Evolutionary conservation across 2,888 invertebrate species (phyloP), one percentile per base, ranked within the genome.

Genomic region (Ormyrus labotus): DNA sequence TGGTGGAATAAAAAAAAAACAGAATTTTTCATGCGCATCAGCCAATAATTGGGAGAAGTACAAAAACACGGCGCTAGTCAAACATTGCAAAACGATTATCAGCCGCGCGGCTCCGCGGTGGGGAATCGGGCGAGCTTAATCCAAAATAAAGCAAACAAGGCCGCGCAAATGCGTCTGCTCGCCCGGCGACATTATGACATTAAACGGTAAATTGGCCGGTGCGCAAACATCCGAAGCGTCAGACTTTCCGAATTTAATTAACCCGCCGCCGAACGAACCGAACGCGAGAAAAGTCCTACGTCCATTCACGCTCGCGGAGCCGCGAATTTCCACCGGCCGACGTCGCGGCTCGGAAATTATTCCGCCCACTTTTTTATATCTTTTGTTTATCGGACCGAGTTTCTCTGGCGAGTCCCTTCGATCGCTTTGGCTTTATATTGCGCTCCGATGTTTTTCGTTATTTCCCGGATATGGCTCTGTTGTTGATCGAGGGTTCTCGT

Each of bases 81-180:
- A 76, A 63, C 55, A 63, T 47, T 69, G 13, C 69, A 11, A 53
- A 76, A 76, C 63, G 69, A 76, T 76, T 69, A 76, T 76, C 76
- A 68, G 53, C 55, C 45, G 58, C 61, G 63, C 1, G 19, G 19
- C 19, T 19, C 19, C 19, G 19, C 19, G 34, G 6, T 13, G 13
- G 57, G 19, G 10, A 70, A 60, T 70, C 57, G n/a, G 13, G 9
- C 13, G 34, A 67, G 78, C 84, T 86, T 88, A 88, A 88, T 87
- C 87, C 86, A 81, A 86, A 87, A 87, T 87, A 87, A 87, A 87
- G 85, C 85, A 88, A 89, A 89, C 88, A 87, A 69, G 48, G 55
- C 13, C 78, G 11, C 13, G 47, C 10, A 53, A 19, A 67, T 19
- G 51, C 67, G 9, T 11, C n/a, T 51, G 71, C 83, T 19, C 50